Evolutionary conservation across 1,140 invertebrate species (phyloP), one percentile per base, ranked within the genome.

Genomic region (Homarus americanus): DNA sequence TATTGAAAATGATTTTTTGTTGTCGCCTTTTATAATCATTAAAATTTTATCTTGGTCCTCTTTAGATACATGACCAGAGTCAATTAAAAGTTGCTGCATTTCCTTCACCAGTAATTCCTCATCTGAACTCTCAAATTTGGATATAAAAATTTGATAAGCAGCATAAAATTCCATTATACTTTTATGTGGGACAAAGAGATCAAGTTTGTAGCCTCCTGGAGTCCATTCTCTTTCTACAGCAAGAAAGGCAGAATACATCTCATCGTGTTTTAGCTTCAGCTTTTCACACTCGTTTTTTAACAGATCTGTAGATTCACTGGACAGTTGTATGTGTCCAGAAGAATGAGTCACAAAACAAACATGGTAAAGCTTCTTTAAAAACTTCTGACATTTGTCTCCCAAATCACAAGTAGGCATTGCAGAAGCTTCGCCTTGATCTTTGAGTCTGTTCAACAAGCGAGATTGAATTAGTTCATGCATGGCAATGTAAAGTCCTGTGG

Each of bases 141-240:
- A 58, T 5, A 49, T 15, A 15, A 73, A 38, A 75, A 89, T 73
- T 40, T 28, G 12, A 53, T 75, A 17, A 7, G 87, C 87, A 73
- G 87, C 79, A 76, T 82, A 89, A 40, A 89, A 89, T 73, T 89
- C 87, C 79, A 89, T 82, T 17, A 89, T 89, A 24, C 79, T 82
- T 63, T 83, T 89, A 69, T 89, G 87, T 49, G 78, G 87, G 3
- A 75, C 79, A 76, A 41, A 53, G 2, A 89, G 80, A 49, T 82
- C 32, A 58, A 41, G 24, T 53, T 24, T 75, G 36, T 49, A 73
- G 1, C 79, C 79, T 38, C 7, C 0, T 5, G 66, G 32, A 24
- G 69, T 58, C 66, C 87, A 82, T 10, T 53, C 79, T 53, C 44
- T 58, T 4, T 82, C 80, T 32, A 83, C 79, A 58, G 32, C 24